phyloP scores from a whole-genome alignment of 2,113 vertebrate species.

The Galeopterus variegatus region DNA sequence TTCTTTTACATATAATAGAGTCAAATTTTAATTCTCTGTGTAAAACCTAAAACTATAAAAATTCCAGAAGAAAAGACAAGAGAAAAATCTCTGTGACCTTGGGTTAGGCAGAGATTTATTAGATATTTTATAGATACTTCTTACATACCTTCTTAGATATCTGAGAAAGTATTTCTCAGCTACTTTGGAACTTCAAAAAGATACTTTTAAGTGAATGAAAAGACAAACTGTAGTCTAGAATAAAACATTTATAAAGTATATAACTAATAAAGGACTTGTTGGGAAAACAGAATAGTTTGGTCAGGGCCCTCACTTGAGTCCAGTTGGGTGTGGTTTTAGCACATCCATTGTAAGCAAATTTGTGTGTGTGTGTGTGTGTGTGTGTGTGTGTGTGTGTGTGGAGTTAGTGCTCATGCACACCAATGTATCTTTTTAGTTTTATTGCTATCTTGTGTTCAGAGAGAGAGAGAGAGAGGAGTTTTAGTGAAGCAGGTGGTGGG shows the following conservation, averaged over 20 bases:
- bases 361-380: too few species aligned
- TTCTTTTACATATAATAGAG: not conserved
- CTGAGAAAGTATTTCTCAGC: not conserved
- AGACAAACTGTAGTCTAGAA: not conserved
- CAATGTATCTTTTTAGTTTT: too few species aligned
- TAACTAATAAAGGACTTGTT: not conserved
- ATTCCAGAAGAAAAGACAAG: not conserved
- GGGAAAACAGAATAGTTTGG: too few species aligned
- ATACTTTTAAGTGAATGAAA: not conserved
- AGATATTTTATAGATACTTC: not conserved
- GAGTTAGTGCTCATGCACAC: too few species aligned
- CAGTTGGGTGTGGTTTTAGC: too few species aligned
- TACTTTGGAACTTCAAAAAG: not conserved
- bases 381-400: too few species aligned
- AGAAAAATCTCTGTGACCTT: not conserved
- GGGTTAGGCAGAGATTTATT: not conserved
- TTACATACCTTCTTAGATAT: not conserved
- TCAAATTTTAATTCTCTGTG: not conserved
- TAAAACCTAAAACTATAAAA: conserved; percentile 24
- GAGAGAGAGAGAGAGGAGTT: too few species aligned
- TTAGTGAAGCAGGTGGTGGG: too few species aligned
- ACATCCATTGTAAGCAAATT: too few species aligned
- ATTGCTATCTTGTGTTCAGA: too few species aligned
- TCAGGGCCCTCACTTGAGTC: too few species aligned
- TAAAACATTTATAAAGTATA: not conserved